Evolutionary conservation across 2,888 invertebrate species (phyloP).

Genomic region (Standfussiana lucernea): DNA sequence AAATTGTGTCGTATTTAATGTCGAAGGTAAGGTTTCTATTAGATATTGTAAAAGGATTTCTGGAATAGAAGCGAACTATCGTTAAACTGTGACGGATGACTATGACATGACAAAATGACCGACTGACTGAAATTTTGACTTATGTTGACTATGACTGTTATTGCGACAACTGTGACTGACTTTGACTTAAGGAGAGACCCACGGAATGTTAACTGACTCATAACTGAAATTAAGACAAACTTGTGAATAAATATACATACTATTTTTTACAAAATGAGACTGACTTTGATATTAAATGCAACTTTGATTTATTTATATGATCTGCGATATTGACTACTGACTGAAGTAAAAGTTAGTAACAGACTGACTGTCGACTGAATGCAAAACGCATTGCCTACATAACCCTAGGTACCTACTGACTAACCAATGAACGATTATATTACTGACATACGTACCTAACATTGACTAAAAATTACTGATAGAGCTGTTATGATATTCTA

Average conservation of each 20-base stretch:
- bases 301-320: not conserved
- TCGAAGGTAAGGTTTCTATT: conserved; percentile 4
- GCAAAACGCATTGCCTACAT: not conserved
- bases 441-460: not conserved
- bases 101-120: conserved; percentile 3
- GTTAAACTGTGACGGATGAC: not conserved
- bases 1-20: not conserved
- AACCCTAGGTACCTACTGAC: not conserved
- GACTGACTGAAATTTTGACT: conserved; percentile 20
- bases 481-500: not conserved
- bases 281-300: not conserved
- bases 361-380: not conserved
- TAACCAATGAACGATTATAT: not conserved
- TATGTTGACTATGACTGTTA: conserved; percentile 16
- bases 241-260: not conserved
- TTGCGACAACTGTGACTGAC: not conserved
- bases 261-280: not conserved
- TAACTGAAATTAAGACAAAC: conserved; percentile 10
- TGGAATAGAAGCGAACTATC: not conserved
- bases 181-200: not conserved
- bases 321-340: not conserved
- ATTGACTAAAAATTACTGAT: not conserved
- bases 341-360: not conserved
- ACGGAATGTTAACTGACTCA: conserved; percentile 3
- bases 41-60: not conserved